Percentiles rank a stretch among this genome's conserved stretches.
These are phyloP conservation scores for Aricia artaxerxes DNA, from an alignment of 2,888 invertebrate species.

Conservation along the genomic window DNA sequence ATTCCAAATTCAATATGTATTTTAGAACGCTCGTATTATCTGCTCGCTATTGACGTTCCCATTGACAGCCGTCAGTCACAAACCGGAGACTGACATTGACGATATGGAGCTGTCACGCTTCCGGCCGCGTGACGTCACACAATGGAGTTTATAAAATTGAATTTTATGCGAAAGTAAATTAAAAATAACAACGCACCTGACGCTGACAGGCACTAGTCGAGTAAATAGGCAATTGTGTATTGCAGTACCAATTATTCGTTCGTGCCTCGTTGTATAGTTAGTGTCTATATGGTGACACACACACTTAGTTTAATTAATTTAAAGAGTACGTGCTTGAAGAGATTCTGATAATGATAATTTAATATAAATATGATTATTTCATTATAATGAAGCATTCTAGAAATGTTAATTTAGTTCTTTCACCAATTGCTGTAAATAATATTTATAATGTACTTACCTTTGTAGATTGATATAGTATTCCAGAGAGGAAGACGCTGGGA, in stretches of 20 bases:
- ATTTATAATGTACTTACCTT: no score
- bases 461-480: no score
- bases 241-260: neutral
- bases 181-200: constrained; percentile 19
- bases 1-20: constrained; percentile 43
- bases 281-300: neutral
- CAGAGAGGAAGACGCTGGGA: no score
- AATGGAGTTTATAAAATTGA: constrained; percentile 46
- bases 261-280: neutral
- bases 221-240: neutral
- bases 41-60: constrained; percentile 56
- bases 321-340: no score
- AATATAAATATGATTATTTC: no score
- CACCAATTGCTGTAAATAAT: no score
- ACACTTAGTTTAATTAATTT: no score
- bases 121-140: constrained; percentile 43
- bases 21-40: constrained; percentile 35
- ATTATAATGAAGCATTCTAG: no score
- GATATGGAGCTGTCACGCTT: constrained; percentile 59
- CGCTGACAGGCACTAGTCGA: neutral
- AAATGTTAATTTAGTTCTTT: no score
- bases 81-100: constrained; percentile 67
- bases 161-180: constrained; percentile 20
- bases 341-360: no score
- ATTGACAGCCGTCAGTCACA: constrained; percentile 59